These are phyloP conservation scores for Helleia helle DNA, from an alignment of 2,888 invertebrate genomes.

Conservation along the genomic window DNA sequence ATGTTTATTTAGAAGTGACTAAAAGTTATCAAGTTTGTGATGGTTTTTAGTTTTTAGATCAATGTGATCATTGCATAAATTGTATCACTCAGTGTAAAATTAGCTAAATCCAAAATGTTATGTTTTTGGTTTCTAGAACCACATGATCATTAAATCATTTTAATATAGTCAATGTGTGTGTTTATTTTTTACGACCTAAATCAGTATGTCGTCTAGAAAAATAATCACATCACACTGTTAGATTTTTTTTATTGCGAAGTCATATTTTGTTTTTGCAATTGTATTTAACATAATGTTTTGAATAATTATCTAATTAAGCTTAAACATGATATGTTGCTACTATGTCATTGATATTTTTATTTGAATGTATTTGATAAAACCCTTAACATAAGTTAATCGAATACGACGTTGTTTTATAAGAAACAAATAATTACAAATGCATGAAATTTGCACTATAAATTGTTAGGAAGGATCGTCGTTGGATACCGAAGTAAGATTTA, in stretches of 20 bases:
- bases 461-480: constrained; percentile 69
- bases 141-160: constrained; percentile 45
- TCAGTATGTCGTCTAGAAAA: constrained; percentile 15
- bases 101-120: constrained; percentile 63
- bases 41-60: constrained; percentile 59
- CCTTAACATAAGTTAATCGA: constrained; percentile 8
- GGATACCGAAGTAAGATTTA: constrained; percentile 68
- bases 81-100: constrained; percentile 63
- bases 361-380: constrained; percentile 36
- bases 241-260: constrained; percentile 67
- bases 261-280: constrained; percentile 66
- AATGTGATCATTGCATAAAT: constrained; percentile 60
- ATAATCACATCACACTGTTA: constrained; percentile 22
- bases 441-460: constrained; percentile 43
- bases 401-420: constrained; percentile 39
- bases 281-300: constrained; percentile 57
- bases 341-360: constrained; percentile 41
- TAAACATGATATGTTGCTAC: constrained; percentile 59
- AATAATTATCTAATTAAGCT: constrained; percentile 52
- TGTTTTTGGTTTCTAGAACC: constrained; percentile 60
- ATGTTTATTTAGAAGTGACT: constrained; percentile 37
- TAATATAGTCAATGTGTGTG: constrained; percentile 41
- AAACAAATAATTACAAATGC: constrained; percentile 36
- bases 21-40: constrained; percentile 44
- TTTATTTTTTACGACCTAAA: constrained; percentile 22